These are phyloP conservation scores for Chinchilla lanigera DNA, from an alignment of 2,113 vertebrate species.

Conservation along the genomic window DNA sequence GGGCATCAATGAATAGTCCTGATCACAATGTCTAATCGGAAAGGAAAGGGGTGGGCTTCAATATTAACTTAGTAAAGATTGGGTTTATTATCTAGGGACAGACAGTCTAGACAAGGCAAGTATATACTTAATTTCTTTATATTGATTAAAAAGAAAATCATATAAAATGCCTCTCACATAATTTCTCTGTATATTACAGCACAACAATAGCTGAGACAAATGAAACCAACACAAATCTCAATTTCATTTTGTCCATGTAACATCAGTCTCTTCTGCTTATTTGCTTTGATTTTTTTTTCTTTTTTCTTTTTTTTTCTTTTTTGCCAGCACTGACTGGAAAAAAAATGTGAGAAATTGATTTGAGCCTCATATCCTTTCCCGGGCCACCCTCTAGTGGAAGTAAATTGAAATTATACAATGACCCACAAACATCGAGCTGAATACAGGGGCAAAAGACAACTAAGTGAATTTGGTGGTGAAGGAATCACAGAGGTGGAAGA, in stretches of 20 bases:
- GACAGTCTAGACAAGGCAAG: not conserved
- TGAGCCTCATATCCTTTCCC: conserved; percentile 64
- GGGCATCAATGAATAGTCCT: not conserved
- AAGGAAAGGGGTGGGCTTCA: not conserved
- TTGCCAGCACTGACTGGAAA: not conserved
- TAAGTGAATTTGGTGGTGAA: not conserved
- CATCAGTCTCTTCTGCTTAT: not conserved
- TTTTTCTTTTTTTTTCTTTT: no score
- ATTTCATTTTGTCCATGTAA: not conserved
- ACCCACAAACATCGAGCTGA: not conserved
- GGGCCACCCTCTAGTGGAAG: conserved; percentile 68
- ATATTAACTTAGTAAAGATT: not conserved
- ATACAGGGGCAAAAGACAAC: not conserved
- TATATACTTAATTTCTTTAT: conserved; percentile 13
- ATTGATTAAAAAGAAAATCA: conserved; percentile 36
- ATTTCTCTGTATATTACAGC: conserved; percentile 29
- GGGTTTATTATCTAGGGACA: conserved; percentile 3
- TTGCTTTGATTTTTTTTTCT: not conserved
- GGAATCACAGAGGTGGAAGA: not conserved
- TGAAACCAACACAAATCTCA: conserved; percentile 1
- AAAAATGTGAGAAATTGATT: conserved; percentile 12
- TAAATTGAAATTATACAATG: conserved; percentile 45
- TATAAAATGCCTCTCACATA: not conserved
- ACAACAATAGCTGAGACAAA: not conserved
- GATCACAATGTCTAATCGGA: conserved; percentile 39